Conservation (phyloP, 2,888 invertebrate species). For the Sturmia bella region DNA sequence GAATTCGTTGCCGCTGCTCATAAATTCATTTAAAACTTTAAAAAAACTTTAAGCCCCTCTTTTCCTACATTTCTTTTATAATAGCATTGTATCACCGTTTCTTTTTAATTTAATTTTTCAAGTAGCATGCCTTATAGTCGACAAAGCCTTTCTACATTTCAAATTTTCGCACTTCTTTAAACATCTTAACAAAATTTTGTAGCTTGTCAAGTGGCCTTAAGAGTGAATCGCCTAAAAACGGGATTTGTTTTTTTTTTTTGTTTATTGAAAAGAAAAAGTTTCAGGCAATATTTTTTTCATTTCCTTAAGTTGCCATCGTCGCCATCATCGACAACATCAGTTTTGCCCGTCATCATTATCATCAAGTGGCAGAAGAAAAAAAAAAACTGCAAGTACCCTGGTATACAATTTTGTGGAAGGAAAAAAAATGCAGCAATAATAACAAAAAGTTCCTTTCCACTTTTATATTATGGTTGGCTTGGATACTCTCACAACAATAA, state of each 20-base stretch:
- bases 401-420: constrained; percentile 13
- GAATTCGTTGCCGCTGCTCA: too few relatives aligned
- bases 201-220: too few relatives aligned
- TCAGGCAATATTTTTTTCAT: constrained; percentile 60
- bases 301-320: constrained; percentile 49
- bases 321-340: constrained; percentile 38
- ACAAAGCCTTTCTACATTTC: background rate
- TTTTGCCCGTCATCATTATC: constrained; percentile 38
- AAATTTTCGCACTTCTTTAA: constrained; percentile 12
- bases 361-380: constrained; percentile 37
- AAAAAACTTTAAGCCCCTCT: too few relatives aligned
- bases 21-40: too few relatives aligned
- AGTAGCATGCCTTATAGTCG: background rate
- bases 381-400: background rate
- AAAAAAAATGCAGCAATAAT: constrained; percentile 41
- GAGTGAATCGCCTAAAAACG: too few relatives aligned
- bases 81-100: too few relatives aligned
- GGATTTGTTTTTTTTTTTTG: too few relatives aligned
- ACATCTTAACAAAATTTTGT: background rate
- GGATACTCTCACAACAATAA: background rate
- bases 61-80: too few relatives aligned
- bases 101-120: too few relatives aligned
- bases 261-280: constrained; percentile 25
- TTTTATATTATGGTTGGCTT: constrained; percentile 25
- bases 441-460: constrained; percentile 32